Percentiles rank a stretch among this genome's conserved stretches.
phyloP scores from a whole-genome alignment of 2,113 vertebrate species.

The Urocolius indicus region DNA sequence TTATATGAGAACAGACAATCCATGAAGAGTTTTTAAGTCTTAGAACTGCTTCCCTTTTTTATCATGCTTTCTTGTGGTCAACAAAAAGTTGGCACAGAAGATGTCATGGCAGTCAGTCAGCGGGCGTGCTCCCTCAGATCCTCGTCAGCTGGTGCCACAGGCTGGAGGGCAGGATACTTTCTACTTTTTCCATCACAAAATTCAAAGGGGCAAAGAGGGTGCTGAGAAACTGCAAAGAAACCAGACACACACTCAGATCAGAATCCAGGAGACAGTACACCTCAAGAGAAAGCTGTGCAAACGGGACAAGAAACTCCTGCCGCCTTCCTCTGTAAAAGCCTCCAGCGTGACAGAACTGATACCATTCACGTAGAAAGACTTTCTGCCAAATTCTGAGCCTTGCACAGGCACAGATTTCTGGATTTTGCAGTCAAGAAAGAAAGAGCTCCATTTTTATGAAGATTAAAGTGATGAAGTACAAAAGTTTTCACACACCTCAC shows the following conservation, averaged over 20 bases:
- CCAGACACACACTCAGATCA: conserved; percentile 20
- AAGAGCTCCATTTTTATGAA: background rate
- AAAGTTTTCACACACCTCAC: background rate
- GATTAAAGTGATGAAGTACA: background rate
- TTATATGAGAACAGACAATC: conserved; percentile 87
- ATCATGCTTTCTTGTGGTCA: conserved; percentile 81
- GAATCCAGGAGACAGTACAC: background rate
- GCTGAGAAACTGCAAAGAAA: conserved; percentile 92
- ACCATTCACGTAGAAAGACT: background rate
- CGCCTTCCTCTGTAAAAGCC: background rate
- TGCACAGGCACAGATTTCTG: background rate
- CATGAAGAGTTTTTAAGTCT: conserved; percentile 76
- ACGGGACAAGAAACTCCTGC: background rate
- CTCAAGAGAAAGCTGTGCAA: background rate
- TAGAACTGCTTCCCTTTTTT: conserved; percentile 79
- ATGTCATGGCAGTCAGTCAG: conserved; percentile 64
- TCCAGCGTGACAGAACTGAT: background rate
- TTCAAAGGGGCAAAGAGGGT: conserved; percentile 97
- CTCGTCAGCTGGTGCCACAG: conserved; percentile 98
- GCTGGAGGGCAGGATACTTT: conserved; percentile 96
- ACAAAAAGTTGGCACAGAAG: conserved; percentile 82
- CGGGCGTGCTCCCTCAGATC: conserved; percentile 80
- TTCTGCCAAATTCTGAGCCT: background rate
- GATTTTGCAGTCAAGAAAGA: background rate
- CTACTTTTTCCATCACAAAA: conserved; percentile 99